phyloP scores from a whole-genome alignment of 1,140 invertebrate genomes.

The Brachionus rotundiformis region DNA sequence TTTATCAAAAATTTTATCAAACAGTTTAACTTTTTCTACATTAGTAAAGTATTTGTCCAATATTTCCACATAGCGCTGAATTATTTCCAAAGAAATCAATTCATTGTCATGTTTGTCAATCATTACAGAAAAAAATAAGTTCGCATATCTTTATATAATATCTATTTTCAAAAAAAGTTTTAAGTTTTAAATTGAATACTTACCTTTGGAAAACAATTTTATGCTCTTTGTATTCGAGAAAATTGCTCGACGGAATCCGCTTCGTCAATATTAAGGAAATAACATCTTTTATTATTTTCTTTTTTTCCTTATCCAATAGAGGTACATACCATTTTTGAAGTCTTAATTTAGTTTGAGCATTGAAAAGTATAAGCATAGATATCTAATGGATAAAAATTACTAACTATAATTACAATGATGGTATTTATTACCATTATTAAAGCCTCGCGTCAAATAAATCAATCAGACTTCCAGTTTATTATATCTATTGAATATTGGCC shows the following conservation, averaged over 20 bases:
- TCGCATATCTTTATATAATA: constrained; percentile 43
- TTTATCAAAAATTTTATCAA: neutral
- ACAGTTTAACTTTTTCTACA: constrained; percentile 44
- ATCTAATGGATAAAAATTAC: constrained; percentile 22
- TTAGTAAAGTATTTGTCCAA: constrained; percentile 55
- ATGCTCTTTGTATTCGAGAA: constrained; percentile 33
- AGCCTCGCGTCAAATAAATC: neutral
- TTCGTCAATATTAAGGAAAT: constrained; percentile 14
- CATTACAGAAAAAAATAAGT: constrained; percentile 53
- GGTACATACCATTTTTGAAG: constrained; percentile 44
- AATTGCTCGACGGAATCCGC: constrained; percentile 31
- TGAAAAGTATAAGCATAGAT: constrained; percentile 31
- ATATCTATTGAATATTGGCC: no score
- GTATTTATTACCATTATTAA: neutral
- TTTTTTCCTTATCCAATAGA: constrained; percentile 4
- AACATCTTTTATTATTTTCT: neutral
- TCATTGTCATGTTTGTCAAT: constrained; percentile 55
- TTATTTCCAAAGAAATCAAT: constrained; percentile 55
- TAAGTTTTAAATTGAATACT: neutral
- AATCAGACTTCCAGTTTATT: no score
- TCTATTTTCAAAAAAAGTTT: neutral
- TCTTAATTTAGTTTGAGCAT: constrained; percentile 32
- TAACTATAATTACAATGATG: neutral
- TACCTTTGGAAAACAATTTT: constrained; percentile 49
- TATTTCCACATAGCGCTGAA: constrained; percentile 55